Conservation (phyloP, 2,113 vertebrate genomes). For the Periophthalmodon schlosseri region DNA sequence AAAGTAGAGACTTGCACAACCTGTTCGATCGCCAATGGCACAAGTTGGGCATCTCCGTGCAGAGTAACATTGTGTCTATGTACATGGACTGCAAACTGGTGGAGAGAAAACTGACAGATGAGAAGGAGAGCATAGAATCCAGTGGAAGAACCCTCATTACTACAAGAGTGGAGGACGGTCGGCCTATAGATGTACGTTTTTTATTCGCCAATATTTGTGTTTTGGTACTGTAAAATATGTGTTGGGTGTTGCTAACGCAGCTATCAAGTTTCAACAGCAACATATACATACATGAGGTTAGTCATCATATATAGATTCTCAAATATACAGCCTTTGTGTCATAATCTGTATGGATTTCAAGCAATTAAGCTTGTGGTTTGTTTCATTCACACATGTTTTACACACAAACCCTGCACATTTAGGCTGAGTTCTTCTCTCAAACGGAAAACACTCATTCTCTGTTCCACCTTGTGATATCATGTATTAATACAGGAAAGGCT, state of each 20-base stretch:
- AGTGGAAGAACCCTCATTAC: constrained; percentile 85
- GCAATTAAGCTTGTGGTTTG: too few species aligned
- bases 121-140: constrained; percentile 77
- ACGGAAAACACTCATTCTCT: too few species aligned
- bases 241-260: not conserved
- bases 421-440: too few species aligned
- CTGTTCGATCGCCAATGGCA: constrained; percentile 98
- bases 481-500: too few species aligned
- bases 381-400: too few species aligned
- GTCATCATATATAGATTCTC: too few species aligned
- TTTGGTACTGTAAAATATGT: not conserved
- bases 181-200: constrained; percentile 90
- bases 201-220: too few species aligned
- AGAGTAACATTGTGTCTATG: constrained; percentile 82
- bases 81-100: constrained; percentile 92
- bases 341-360: not conserved
- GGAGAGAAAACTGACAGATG: constrained; percentile 82
- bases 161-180: constrained; percentile 85
- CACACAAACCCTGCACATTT: too few species aligned
- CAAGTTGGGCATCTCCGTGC: constrained; percentile 87
- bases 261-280: too few species aligned
- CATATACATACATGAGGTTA: too few species aligned
- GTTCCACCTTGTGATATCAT: too few species aligned
- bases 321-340: not conserved
- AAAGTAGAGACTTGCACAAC: constrained; percentile 86